These are phyloP conservation scores for Drosophila nebulosa DNA, from an alignment of 1,140 invertebrate genomes.

Conservation along the genomic window DNA sequence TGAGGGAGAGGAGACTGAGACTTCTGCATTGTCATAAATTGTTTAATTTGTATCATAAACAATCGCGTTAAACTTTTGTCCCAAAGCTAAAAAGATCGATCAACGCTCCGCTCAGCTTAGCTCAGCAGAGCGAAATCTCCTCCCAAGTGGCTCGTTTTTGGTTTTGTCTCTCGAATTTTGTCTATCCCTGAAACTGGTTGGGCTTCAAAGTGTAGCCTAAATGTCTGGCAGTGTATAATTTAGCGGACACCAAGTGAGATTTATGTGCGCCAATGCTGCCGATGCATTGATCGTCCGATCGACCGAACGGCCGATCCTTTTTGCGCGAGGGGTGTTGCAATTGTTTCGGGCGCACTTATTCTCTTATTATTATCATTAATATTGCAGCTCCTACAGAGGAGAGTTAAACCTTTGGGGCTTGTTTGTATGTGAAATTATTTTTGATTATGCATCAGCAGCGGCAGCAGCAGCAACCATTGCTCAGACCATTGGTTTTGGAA, in stretches of 20 bases:
- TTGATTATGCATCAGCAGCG: slow-evolving; percentile 70
- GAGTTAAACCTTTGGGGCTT: slow-evolving; percentile 62
- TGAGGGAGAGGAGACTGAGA: slow-evolving; percentile 11
- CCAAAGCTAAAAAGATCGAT: slow-evolving; percentile 81
- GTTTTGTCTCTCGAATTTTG: not conserved
- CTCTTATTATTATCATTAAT: slow-evolving; percentile 79
- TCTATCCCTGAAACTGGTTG: slow-evolving; percentile 1
- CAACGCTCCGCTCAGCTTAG: slow-evolving; percentile 47
- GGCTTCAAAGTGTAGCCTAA: slow-evolving; percentile 74
- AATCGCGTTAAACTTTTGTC: slow-evolving; percentile 81
- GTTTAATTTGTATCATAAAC: slow-evolving; percentile 82
- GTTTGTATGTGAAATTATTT: slow-evolving; percentile 79
- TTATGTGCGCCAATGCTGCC: slow-evolving; percentile 79
- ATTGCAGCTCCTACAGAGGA: slow-evolving; percentile 46
- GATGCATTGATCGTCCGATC: slow-evolving; percentile 31
- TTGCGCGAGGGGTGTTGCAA: slow-evolving; percentile 49
- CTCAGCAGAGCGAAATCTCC: not conserved
- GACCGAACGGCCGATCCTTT: slow-evolving; percentile 30
- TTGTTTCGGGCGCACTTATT: slow-evolving; percentile 74
- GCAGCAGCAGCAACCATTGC: slow-evolving; percentile 3
- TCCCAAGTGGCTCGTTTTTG: not conserved
- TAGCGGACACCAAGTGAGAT: slow-evolving; percentile 81
- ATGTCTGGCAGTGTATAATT: slow-evolving; percentile 81
- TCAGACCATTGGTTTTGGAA: not conserved
- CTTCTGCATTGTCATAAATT: slow-evolving; percentile 81